Conservation (phyloP, 2,797 vertebrate species). For the Pangasius krempfi region DNA sequence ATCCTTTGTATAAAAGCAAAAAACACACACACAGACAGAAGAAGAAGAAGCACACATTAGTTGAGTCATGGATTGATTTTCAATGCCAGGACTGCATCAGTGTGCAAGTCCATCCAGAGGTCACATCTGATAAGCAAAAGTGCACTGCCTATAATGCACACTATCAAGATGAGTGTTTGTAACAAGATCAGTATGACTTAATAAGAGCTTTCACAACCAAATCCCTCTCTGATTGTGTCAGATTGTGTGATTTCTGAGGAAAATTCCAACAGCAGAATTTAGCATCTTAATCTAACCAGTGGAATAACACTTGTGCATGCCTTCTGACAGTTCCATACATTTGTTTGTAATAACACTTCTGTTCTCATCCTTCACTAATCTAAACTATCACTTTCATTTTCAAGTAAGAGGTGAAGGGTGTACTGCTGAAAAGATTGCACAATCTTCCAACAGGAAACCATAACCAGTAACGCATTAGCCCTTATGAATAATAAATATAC, state of each 20-base stretch:
- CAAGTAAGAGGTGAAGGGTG: not conserved
- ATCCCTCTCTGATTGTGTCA: not conserved
- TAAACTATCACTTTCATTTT: not conserved
- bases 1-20: not conserved
- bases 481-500: constrained; percentile 1
- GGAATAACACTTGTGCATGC: not conserved
- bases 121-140: constrained; percentile 27
- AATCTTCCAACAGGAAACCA: constrained; percentile 16
- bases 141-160: not conserved
- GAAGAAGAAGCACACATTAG: not conserved
- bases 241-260: not conserved
- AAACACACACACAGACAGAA: not conserved
- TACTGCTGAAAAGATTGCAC: not conserved
- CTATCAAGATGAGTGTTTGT: not conserved
- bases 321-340: not conserved
- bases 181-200: constrained; percentile 23
- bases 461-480: not conserved
- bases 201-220: constrained; percentile 17
- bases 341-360: not conserved
- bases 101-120: not conserved
- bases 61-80: not conserved
- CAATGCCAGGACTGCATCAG: constrained; percentile 16
- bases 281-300: not conserved
- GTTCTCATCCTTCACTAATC: not conserved
- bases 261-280: not conserved